Percentiles rank a stretch among this genome's conserved stretches.
phyloP scores from a whole-genome alignment of 2,113 vertebrate species.

The Columba livia region DNA sequence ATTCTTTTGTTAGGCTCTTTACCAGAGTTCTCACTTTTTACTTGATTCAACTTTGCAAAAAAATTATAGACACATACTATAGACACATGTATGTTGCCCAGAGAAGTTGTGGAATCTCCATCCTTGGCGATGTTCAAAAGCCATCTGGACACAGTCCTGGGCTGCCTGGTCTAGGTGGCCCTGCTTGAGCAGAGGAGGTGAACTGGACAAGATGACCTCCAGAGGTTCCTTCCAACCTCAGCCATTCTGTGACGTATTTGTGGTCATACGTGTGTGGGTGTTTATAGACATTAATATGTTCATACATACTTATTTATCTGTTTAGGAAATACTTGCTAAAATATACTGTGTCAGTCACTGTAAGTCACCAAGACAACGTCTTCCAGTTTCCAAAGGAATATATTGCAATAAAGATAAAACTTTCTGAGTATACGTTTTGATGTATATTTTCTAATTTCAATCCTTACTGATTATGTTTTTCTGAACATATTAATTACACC shows the following conservation, averaged over 20 bases:
- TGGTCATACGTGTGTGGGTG: neutral
- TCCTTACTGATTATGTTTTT: neutral
- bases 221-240: neutral
- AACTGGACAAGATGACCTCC: neutral
- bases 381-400: neutral
- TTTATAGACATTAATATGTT: neutral
- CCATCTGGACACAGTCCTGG: neutral
- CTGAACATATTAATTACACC: neutral
- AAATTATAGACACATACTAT: neutral
- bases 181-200: neutral
- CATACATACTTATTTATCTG: neutral
- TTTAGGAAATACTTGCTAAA: neutral
- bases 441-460: neutral
- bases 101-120: neutral
- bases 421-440: neutral
- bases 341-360: neutral
- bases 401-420: neutral
- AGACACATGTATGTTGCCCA: neutral
- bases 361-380: neutral
- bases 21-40: neutral
- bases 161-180: neutral
- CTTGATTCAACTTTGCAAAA: neutral
- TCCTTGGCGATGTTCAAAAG: neutral
- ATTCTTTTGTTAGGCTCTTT: neutral
- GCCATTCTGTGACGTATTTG: neutral